Evolutionary conservation across 1,140 invertebrate genomes (phyloP).

Genomic region (Trichonephila clavipes): DNA sequence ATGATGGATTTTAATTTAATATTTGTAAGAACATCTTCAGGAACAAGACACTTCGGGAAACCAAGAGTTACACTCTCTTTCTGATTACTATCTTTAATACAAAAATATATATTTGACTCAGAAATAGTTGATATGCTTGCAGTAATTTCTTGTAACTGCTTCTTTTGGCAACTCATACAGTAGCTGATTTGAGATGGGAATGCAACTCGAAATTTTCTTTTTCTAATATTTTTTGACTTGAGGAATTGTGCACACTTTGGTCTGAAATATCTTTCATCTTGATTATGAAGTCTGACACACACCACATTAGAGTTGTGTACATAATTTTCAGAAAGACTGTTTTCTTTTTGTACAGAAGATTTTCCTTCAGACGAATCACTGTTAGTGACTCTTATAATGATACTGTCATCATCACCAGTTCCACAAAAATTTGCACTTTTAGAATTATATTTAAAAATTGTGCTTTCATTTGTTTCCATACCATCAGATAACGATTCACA

Average conservation of each 20-base stretch:
- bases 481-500: slow-evolving; percentile 27
- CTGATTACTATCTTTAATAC: background rate
- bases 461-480: background rate
- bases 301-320: background rate
- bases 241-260: background rate
- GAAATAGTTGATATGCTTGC: background rate
- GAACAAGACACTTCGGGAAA: slow-evolving; percentile 1
- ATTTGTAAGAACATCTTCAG: background rate
- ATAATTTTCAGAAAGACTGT: background rate
- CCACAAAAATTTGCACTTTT: background rate
- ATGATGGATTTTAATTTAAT: background rate
- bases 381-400: background rate
- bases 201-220: background rate
- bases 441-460: background rate
- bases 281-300: too few species aligned
- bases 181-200: background rate
- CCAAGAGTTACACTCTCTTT: background rate
- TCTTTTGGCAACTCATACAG: background rate
- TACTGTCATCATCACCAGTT: background rate
- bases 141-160: background rate
- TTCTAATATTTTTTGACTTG: background rate
- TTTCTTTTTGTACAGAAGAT: background rate
- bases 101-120: background rate
- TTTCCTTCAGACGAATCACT: background rate
- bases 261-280: background rate